phyloP scores from a whole-genome alignment of 2,113 vertebrate species.

The human region GRCh38 chr13:88932501-88933000 shows the following conservation, averaged over 20 bases:
- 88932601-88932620: background rate
- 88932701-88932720: background rate
- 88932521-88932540: background rate
- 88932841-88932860: background rate
- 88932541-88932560: background rate
- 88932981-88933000: background rate
- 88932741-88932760: background rate
- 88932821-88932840: background rate
- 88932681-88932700: background rate
- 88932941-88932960: background rate
- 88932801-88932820: background rate
- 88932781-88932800: background rate
- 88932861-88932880: background rate
- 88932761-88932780: background rate
- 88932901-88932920: background rate
- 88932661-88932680: background rate
- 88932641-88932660: background rate
- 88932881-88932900: background rate
- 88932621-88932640: background rate
- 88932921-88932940: background rate
- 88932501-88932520: background rate
- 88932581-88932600: background rate
- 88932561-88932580: background rate
- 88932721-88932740: background rate
- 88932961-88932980: background rate